phyloP scores from a whole-genome alignment of 2,797 vertebrate species.

The Gobio occitaniae region DNA sequence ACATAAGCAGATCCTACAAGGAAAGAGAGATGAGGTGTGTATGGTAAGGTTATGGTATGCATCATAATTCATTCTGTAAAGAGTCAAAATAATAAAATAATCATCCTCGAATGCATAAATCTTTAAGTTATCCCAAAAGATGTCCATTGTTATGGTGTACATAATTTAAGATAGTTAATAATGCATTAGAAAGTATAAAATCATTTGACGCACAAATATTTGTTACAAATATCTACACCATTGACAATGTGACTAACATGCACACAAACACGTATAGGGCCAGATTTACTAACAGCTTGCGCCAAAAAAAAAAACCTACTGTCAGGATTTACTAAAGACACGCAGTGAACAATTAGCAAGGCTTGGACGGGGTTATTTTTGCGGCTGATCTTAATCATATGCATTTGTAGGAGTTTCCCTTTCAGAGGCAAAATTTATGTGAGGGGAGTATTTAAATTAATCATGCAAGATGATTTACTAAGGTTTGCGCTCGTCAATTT shows the following conservation, averaged over 20 bases:
- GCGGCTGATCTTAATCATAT: too few relatives aligned
- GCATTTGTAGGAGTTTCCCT: too few relatives aligned
- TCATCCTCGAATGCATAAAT: not conserved
- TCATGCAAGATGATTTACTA: too few relatives aligned
- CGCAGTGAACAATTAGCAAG: too few relatives aligned
- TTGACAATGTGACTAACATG: not conserved
- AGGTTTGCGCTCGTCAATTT: too few relatives aligned
- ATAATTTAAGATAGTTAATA: not conserved
- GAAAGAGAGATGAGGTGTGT: not conserved
- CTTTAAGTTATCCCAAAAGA: not conserved
- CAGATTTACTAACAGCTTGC: too few relatives aligned
- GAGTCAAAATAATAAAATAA: not conserved
- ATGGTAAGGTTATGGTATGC: not conserved
- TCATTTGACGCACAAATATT: not conserved
- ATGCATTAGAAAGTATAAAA: not conserved
- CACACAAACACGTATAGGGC: conserved; percentile 8
- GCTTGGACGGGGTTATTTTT: too few relatives aligned
- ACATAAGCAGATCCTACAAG: conserved; percentile 93
- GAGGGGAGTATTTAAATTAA: too few relatives aligned
- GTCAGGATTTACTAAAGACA: too few relatives aligned
- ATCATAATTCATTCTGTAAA: not conserved
- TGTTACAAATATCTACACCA: not conserved
- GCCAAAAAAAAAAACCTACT: too few relatives aligned
- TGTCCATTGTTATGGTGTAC: not conserved
- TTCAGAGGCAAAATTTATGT: too few relatives aligned